Evolutionary conservation across 2,113 vertebrate species (phyloP).

Genomic region (Haemorhous mexicanus): DNA sequence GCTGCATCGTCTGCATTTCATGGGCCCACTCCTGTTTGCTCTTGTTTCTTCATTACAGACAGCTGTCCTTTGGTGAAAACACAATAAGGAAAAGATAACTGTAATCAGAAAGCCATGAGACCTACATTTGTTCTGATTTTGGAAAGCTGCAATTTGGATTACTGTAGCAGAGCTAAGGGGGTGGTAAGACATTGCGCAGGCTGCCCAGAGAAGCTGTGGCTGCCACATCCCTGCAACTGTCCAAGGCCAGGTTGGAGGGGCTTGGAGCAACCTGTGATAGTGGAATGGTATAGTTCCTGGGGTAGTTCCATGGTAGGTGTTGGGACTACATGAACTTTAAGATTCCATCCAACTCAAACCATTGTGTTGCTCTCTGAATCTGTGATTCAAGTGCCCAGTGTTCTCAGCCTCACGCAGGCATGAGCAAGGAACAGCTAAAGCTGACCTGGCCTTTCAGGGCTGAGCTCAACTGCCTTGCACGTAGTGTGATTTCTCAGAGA

Average conservation of each 20-base stretch:
- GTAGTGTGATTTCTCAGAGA: not conserved
- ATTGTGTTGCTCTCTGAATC: not conserved
- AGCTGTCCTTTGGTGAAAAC: not conserved
- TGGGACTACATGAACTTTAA: not conserved
- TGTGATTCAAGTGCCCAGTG: not conserved
- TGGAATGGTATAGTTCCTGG: not conserved
- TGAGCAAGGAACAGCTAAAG: accelerated
- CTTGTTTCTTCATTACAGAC: not conserved
- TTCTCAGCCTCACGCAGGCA: not conserved
- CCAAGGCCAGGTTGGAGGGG: not conserved
- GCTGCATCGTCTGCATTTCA: not conserved
- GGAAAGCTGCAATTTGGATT: not conserved
- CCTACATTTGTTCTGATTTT: not conserved
- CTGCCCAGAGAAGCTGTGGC: not conserved
- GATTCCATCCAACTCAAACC: not conserved
- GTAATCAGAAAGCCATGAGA: not conserved
- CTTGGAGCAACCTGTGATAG: not conserved
- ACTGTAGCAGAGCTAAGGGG: not conserved
- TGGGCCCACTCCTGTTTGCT: accelerated
- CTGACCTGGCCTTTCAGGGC: not conserved
- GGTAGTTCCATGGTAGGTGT: not conserved
- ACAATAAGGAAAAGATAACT: not conserved
- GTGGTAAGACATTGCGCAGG: not conserved
- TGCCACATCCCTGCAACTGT: not conserved
- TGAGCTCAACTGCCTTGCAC: accelerated